phyloP scores from a whole-genome alignment of 2,797 vertebrate genomes.

The Eurystomus glaucurus region DNA sequence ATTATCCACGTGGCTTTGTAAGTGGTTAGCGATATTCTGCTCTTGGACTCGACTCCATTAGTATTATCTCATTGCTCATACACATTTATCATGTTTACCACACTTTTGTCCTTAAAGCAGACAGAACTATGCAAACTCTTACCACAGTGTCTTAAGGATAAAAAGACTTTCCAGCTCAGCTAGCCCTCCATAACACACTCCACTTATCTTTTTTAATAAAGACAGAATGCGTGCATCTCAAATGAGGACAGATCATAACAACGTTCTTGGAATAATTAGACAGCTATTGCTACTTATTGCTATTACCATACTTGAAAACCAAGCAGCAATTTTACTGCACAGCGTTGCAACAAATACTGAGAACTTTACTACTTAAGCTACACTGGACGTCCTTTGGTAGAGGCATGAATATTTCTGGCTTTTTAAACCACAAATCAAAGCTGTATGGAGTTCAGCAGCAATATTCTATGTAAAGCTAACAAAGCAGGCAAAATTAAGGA shows the following conservation, averaged over 20 bases:
- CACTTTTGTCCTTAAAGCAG: neutral
- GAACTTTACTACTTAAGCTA: neutral
- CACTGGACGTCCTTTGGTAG: neutral
- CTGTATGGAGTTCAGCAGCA: neutral
- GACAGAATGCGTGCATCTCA: neutral
- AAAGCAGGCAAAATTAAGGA: neutral
- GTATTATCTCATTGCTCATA: neutral
- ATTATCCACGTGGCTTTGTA: neutral
- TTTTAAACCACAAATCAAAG: slow-evolving; percentile 1
- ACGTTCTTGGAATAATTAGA: neutral
- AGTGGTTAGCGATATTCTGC: neutral
- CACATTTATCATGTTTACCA: neutral
- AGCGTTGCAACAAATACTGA: neutral
- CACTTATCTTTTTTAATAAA: neutral
- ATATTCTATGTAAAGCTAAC: neutral
- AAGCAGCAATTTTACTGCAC: neutral
- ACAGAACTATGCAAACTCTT: neutral
- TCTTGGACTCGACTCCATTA: neutral
- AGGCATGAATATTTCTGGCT: neutral
- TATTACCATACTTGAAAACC: fast-evolving
- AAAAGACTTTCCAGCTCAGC: neutral
- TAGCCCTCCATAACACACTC: neutral
- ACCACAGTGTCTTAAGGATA: neutral
- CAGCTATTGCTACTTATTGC: neutral
- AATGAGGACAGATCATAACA: neutral